Evolutionary conservation across 2,888 invertebrate species (phyloP), one percentile per base, ranked within the genome.

Genomic region (Incurvaria masculella): DNA sequence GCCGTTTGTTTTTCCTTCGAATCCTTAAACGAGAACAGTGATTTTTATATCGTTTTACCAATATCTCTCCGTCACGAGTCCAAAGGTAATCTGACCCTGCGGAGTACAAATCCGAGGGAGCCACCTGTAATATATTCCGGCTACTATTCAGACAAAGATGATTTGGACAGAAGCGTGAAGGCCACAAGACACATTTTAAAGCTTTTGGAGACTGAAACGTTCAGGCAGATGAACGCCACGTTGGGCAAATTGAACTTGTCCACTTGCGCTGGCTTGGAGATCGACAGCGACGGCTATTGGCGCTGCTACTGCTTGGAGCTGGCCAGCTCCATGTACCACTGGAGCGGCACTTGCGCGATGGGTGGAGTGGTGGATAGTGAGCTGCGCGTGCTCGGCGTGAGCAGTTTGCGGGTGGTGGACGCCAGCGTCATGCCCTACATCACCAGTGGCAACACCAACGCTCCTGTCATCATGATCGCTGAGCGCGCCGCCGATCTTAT

Each of bases 401-500:
- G 40, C 0, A 52, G 60, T 0, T 49, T 76, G 49, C 57, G 75
- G 14, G 72, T 75, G 26, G 73, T 55, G 5, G 75, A 76, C 52
- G 75, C 74, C 16, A 70, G 72, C 47, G 65, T 64, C 2, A 69
- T 75, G 67, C 71, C 74, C 1, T 54, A 53, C 16, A 61, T 70
- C 1, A 46, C 64, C 2, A 59, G 75, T 4, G 75, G 72, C 1
- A 76, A 75, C 53, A 74, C 72, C 4, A 72, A 74, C 49, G 67
- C 74, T 0, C 69, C 72, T 0, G 70, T 71, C 6, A 59, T 74
- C 6, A 75, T 75, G 74, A 63, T 74, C 39, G 74, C 73, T 1
- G 74, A 75, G 55, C 61, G 59, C 52, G 72, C 70, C 0, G 71
- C 66, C 1, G 64, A 67, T 45, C 67, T 66, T 44, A 72, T 76